These are phyloP conservation scores for Crocidura indochinensis DNA, from an alignment of 2,797 vertebrate species.

Conservation along the genomic window DNA sequence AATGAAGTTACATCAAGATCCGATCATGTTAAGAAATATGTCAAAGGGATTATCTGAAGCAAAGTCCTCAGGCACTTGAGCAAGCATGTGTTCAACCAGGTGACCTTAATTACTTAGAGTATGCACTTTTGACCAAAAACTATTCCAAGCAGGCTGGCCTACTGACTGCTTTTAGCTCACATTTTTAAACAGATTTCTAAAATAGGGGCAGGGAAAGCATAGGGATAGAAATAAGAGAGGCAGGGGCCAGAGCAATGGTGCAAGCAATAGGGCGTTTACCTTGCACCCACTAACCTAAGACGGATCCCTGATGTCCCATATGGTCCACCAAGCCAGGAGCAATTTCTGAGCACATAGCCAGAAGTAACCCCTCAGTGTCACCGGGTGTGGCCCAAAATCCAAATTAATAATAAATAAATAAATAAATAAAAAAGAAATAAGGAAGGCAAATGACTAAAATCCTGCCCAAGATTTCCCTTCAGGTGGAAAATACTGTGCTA, in stretches of 20 bases:
- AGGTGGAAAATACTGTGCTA: background rate
- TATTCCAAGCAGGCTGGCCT: background rate
- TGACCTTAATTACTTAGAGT: slow-evolving; percentile 39
- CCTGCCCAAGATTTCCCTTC: slow-evolving; percentile 29
- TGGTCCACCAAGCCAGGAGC: too few relatives aligned
- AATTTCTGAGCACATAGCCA: too few relatives aligned
- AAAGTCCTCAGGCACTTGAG: slow-evolving; percentile 63
- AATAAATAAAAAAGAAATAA: background rate
- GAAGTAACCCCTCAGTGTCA: too few relatives aligned
- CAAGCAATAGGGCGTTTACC: too few relatives aligned
- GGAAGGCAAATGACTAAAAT: slow-evolving; percentile 57
- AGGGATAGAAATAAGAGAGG: slow-evolving; percentile 2
- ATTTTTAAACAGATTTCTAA: slow-evolving; percentile 69
- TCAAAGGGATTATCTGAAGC: slow-evolving; percentile 46
- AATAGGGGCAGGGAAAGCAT: slow-evolving; percentile 47
- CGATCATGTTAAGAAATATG: slow-evolving; percentile 55
- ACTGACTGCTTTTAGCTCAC: slow-evolving; percentile 47
- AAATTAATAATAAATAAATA: too few relatives aligned
- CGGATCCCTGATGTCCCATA: too few relatives aligned
- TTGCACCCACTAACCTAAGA: too few relatives aligned
- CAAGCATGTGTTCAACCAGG: slow-evolving; percentile 20
- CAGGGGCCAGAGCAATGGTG: background rate
- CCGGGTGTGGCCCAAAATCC: too few relatives aligned
- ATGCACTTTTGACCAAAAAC: slow-evolving; percentile 61
- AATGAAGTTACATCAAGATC: slow-evolving; percentile 46